Evolutionary conservation across 2,888 invertebrate genomes (phyloP), one percentile per base, ranked within the genome.

Genomic region (Thelaira solivaga): DNA sequence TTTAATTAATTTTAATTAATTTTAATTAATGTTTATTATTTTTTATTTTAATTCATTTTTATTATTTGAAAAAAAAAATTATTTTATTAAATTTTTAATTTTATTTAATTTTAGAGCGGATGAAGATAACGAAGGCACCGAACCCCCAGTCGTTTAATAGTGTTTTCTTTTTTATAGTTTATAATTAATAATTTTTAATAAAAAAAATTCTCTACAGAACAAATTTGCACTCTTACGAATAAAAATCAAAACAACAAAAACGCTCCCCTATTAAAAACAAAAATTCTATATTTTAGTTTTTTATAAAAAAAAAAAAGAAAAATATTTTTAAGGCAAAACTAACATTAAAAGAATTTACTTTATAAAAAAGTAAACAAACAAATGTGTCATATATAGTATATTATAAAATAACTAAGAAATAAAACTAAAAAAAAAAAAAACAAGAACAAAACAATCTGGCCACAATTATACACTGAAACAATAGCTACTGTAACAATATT

Each of bases 101-200:
- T 47, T n/a, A 29, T 76, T 80, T 51, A 61, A 62, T 80, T 81
- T 18, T 80, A 86, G 86, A 76, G 82, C 82, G 75, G 84, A 86
- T 71, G 85, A 87, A 61, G 83, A 84, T 55, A 82, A 81, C 67
- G 88, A 87, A 67, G 89, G 88, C 81, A 87, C 88, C 80, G 89
- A 89, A 83, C 88, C 88, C 81, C 89, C 88, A 84, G 88, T 88
- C 83, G 88, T 88, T 83, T 89, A 87, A 85, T 65, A 77, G n/a
- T n/a, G n/a, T n/a, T n/a, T n/a, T n/a, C n/a, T n/a, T n/a, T 45
- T 49, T 11, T 64, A 67, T 82, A 83, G 83, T 72, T 81, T 78
- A 80, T 80, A 78, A 69, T 26, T 55, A 45, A 77, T 39, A 34
- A 65, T 59, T 62, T 57, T 68, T 68, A 62, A 26, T 10, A 45